A percentile compares a stretch with the other conserved stretches of the same genome.
Evolutionary conservation across 2,797 vertebrate species (phyloP).

Genomic region (Sardinella longiceps): DNA sequence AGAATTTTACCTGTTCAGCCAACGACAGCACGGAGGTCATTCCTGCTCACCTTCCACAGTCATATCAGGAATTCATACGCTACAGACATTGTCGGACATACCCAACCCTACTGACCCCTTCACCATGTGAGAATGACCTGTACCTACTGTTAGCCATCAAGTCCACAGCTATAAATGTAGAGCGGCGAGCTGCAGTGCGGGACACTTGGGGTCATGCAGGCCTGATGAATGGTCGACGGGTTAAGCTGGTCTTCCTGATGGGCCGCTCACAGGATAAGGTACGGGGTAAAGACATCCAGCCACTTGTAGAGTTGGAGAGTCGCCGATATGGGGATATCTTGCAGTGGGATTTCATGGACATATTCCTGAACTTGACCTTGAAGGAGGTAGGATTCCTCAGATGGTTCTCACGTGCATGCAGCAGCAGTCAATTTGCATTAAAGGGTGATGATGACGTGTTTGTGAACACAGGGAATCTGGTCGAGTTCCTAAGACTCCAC

Average conservation of each 20-base stretch:
- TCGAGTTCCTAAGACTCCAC: constrained; percentile 67
- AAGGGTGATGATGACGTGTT: constrained; percentile 80
- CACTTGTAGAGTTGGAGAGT: constrained; percentile 72
- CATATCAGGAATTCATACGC: constrained; percentile 69
- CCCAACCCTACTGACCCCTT: no score
- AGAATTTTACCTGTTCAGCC: constrained; percentile 55
- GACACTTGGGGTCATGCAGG: constrained; percentile 73
- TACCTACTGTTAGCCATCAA: constrained; percentile 77
- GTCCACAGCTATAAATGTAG: constrained; percentile 70
- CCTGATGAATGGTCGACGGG: constrained; percentile 30
- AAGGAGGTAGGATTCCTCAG: constrained; percentile 78
- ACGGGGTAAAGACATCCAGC: constrained; percentile 60
- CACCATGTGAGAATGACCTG: constrained; percentile 61
- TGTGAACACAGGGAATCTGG: no score
- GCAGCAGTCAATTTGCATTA: constrained; percentile 62
- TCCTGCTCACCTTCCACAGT: constrained; percentile 61
- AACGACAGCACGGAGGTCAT: constrained; percentile 44
- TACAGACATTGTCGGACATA: constrained; percentile 77
- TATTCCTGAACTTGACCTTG: constrained; percentile 79
- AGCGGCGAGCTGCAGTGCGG: constrained; percentile 69
- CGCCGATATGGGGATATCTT: constrained; percentile 73
- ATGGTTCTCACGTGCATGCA: constrained; percentile 70
- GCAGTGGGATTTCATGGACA: constrained; percentile 78
- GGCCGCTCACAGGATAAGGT: constrained; percentile 58
- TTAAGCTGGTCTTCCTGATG: constrained; percentile 73